Evolutionary conservation across 2,888 invertebrate genomes (phyloP).

Genomic region (Ferrisia virgata): DNA sequence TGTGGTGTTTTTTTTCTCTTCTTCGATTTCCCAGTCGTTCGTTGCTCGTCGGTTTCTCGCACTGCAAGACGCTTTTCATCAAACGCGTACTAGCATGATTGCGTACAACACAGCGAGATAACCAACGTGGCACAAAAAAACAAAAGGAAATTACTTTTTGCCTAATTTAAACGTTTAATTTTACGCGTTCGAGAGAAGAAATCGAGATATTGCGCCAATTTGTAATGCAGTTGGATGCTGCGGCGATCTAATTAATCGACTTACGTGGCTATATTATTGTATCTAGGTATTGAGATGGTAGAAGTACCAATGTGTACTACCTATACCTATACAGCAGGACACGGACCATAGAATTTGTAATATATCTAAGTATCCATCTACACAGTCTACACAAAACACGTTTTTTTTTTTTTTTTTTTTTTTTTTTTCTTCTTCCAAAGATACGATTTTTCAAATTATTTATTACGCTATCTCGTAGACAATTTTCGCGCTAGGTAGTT

Average conservation of each 20-base stretch:
- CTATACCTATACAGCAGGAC: background rate
- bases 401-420: background rate
- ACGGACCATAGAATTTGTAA: background rate
- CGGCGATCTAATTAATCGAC: background rate
- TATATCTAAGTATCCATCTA: too few relatives aligned
- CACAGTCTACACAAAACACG: background rate
- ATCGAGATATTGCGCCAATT: background rate
- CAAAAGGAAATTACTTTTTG: conserved; percentile 2
- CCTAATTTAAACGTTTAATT: conserved; percentile 1
- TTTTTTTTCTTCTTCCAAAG: too few relatives aligned
- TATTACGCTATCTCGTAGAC: background rate
- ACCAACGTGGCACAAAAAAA: background rate
- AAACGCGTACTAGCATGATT: background rate
- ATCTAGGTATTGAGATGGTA: too few relatives aligned
- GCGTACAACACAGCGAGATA: too few relatives aligned
- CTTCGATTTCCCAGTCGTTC: background rate
- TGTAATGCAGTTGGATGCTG: background rate
- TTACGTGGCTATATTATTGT: too few relatives aligned
- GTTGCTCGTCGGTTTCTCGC: background rate
- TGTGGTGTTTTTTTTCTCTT: too few relatives aligned
- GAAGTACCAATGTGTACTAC: too few relatives aligned
- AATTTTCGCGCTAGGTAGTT: background rate
- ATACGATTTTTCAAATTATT: background rate
- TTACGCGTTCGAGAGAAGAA: background rate
- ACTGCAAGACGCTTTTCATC: background rate